Conservation (phyloP, 2,113 vertebrate genomes). For the Sphaerodactylus townsendi region DNA sequence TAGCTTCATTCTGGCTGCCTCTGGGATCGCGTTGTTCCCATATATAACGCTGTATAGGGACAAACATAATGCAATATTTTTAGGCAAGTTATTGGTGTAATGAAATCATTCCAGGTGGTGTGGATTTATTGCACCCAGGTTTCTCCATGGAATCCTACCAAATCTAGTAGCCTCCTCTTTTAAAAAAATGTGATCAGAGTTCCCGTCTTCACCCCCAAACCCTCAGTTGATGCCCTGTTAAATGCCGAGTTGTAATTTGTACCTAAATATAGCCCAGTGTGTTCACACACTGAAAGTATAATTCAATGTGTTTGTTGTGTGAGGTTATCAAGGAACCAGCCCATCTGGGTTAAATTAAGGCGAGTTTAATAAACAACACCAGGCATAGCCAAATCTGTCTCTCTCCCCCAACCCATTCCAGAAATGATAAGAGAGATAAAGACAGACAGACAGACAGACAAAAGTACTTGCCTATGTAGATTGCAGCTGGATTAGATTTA, state of each 20-base stretch:
- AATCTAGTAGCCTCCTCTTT: too few species aligned
- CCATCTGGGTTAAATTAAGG: conserved; percentile 74
- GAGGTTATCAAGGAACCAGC: conserved; percentile 62
- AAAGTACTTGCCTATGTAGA: neutral
- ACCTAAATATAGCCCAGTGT: conserved; percentile 60
- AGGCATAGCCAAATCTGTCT: neutral
- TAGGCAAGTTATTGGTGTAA: too few species aligned
- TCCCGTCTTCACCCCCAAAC: conserved; percentile 8
- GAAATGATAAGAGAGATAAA: neutral
- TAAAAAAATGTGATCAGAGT: neutral
- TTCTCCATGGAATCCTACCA: neutral
- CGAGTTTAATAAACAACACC: conserved; percentile 50
- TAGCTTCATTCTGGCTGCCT: neutral
- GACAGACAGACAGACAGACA: neutral
- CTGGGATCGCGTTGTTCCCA: neutral
- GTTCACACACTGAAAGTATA: conserved; percentile 55
- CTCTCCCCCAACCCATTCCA: neutral
- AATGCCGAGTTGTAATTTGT: conserved; percentile 64
- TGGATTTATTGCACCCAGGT: neutral
- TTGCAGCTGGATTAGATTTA: neutral
- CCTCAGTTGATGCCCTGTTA: conserved; percentile 45
- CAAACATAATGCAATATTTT: neutral
- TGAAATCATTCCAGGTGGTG: neutral
- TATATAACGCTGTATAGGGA: neutral
- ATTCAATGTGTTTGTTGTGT: conserved; percentile 47